A percentile compares a stretch with the other conserved stretches of the same genome.
Evolutionary conservation across 1,140 invertebrate species (phyloP).

Genomic region (Nebria ingens): DNA sequence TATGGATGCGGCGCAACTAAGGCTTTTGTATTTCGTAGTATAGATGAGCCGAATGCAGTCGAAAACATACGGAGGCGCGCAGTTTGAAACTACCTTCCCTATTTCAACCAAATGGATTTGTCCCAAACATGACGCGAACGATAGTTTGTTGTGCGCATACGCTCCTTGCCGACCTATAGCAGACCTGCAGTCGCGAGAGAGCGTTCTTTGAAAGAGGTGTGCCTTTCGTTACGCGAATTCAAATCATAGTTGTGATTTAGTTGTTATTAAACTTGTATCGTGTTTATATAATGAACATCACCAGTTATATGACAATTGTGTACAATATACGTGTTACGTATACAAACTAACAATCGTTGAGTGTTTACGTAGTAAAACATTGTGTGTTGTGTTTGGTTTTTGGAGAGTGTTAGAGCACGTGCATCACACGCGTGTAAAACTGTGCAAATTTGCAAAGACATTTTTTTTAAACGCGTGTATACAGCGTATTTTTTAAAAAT

Average conservation of each 20-base stretch:
- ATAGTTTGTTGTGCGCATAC: constrained; percentile 1
- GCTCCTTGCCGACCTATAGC: neutral
- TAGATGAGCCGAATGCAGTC: neutral
- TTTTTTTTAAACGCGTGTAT: too few relatives aligned
- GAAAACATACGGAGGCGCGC: neutral
- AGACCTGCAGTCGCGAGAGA: neutral
- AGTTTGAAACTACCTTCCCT: neutral
- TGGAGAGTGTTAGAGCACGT: neutral
- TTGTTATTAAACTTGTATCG: neutral
- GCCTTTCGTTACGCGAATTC: neutral
- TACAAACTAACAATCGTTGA: neutral
- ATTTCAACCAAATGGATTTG: neutral
- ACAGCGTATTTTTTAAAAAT: too few relatives aligned
- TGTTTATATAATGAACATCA: neutral
- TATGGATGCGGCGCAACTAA: too few relatives aligned
- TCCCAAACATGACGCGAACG: neutral
- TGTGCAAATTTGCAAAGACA: neutral
- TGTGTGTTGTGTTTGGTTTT: neutral
- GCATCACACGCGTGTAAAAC: neutral
- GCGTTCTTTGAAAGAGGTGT: neutral
- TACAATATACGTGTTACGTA: neutral
- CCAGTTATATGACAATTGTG: neutral
- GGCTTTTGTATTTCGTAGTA: neutral
- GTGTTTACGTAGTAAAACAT: too few relatives aligned
- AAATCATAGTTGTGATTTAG: neutral